Base-by-base conservation (phyloP, 2,888 invertebrate genomes). In the Bhutanitis thaidina region DNA sequence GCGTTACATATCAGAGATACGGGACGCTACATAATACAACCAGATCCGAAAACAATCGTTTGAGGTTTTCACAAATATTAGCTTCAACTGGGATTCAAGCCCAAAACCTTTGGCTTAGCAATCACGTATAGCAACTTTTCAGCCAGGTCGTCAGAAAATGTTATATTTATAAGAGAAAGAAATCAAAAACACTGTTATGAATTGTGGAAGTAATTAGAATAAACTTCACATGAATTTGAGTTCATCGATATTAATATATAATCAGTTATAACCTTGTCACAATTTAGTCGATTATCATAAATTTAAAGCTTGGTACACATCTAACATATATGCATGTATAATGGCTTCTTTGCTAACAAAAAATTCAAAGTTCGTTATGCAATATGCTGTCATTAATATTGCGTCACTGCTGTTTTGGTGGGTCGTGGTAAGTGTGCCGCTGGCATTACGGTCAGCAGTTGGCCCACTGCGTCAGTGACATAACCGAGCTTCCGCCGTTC, bases 341-440 rank as follows among this genome's bases (percentile, higher is more conserved):
- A 50, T 35, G 32, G 32, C 5, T 35, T 29, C 14, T 36, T 12
- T 57, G 53, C 58, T 59, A 59, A 55, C 65, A 67, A 69, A 72
- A 71, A 65, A 57, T 58, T 63, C 67, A 62, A 71, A 68, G 7
- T 7, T 62, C 59, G 67, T 86, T 82, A 78, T 72, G 78, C 71
- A 85, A 86, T 66, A 69, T 72, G 76, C 76, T 80, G 77, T 78
- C 74, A 77, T 79, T 67, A 69, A 58, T 52, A 52, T 84, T 85
- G 83, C 82, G 86, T 82, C 84, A 86, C 74, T 69, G 69, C 77
- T 84, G 82, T 84, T 85, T 85, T 84, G 81, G 80, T 80, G 77
- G 80, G 79, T 81, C 82, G 82, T 71, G 74, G 77, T 82, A 88
- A 89, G 85, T 87, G 75, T 87, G 87, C 74, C 87, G 80, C 32